These are phyloP conservation scores for Orchesella flavescens DNA, from an alignment of 2,888 invertebrate genomes.

Conservation along the genomic window DNA sequence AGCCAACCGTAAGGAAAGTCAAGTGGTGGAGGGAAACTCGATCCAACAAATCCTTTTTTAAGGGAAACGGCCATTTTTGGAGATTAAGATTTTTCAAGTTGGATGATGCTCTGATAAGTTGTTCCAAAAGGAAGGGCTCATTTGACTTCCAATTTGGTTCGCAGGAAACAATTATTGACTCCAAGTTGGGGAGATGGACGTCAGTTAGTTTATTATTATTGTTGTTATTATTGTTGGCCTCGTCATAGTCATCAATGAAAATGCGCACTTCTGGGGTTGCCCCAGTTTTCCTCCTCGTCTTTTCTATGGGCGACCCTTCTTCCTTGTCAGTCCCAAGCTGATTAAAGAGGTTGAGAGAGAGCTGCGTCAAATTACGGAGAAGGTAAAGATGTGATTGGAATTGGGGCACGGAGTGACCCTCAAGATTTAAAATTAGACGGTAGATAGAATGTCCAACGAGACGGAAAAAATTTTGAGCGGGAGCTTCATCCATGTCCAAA, in stretches of 20 bases:
- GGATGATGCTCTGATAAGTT: constrained; percentile 45
- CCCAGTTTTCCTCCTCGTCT: neutral
- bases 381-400: constrained; percentile 42
- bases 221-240: constrained; percentile 15
- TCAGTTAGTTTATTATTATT: constrained; percentile 1
- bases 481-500: constrained; percentile 51
- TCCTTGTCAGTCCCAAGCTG: constrained; percentile 11
- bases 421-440: constrained; percentile 58
- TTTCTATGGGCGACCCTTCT: too few species aligned
- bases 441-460: constrained; percentile 56
- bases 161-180: constrained; percentile 59
- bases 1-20: constrained; percentile 42
- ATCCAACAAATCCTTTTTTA: constrained; percentile 45
- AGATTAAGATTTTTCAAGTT: constrained; percentile 62
- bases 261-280: constrained; percentile 41
- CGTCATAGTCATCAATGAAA: constrained; percentile 57
- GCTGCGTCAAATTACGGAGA: constrained; percentile 54
- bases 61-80: constrained; percentile 60
- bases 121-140: constrained; percentile 48
- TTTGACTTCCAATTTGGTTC: constrained; percentile 60
- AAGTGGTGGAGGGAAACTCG: constrained; percentile 33
- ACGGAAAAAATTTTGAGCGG: constrained; percentile 45
- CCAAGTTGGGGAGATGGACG: constrained; percentile 29
- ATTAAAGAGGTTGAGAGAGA: constrained; percentile 61
- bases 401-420: constrained; percentile 48